A percentile compares a stretch with the other conserved stretches of the same genome.
Conservation (phyloP, 92 coral and sea anemone species). For the Parazoanthus swiftii region DNA sequence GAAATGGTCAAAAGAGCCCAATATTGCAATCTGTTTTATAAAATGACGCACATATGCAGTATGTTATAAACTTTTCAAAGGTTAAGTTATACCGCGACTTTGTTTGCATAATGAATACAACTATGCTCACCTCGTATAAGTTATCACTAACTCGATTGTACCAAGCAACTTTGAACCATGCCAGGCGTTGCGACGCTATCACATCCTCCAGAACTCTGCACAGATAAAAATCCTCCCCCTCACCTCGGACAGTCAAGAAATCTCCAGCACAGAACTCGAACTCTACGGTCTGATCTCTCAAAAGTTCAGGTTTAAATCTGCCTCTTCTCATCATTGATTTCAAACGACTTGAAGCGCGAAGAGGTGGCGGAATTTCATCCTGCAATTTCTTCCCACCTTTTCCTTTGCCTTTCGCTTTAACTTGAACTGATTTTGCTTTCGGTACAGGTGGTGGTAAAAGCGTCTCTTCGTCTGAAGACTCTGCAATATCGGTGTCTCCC, state of each 20-base stretch:
- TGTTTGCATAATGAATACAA: not conserved
- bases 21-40: too few relatives aligned
- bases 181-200: constrained; percentile 43
- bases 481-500: constrained; percentile 69
- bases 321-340: constrained; percentile 84
- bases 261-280: constrained; percentile 86
- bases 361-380: constrained; percentile 44
- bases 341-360: constrained; percentile 75
- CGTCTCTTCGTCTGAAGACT: constrained; percentile 63
- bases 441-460: constrained; percentile 35
- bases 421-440: constrained; percentile 39
- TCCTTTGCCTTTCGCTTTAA: not conserved
- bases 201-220: constrained; percentile 82
- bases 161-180: constrained; percentile 77
- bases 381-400: not conserved
- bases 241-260: constrained; percentile 85
- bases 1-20: too few relatives aligned
- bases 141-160: constrained; percentile 71
- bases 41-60: not conserved
- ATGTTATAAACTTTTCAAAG: too few relatives aligned
- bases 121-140: constrained; percentile 68
- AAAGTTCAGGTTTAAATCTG: constrained; percentile 44
- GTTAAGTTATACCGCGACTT: too few relatives aligned
- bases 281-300: constrained; percentile 68
- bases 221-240: constrained; percentile 79